Evolutionary conservation across 2,888 invertebrate genomes (phyloP), one percentile per base, ranked within the genome.

Genomic region (Beris chalybata): DNA sequence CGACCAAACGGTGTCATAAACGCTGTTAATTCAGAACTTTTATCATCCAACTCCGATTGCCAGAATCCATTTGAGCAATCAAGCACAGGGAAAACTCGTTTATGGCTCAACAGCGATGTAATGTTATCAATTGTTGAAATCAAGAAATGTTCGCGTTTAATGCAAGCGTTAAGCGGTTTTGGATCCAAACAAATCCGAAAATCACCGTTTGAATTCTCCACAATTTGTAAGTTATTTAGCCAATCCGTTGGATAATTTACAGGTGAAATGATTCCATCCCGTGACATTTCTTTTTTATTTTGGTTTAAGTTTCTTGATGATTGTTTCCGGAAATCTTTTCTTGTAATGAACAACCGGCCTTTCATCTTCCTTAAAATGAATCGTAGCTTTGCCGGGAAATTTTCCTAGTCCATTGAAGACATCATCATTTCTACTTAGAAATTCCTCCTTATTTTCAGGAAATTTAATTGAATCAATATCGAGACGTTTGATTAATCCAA

Each of bases 61-160:
- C 70, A 72, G 68, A 70, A 72, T 15, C 66, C 67, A 71, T 70
- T n/a, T n/a, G n/a, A n/a, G n/a, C n/a, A n/a, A n/a, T n/a, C n/a
- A n/a, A n/a, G n/a, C n/a, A n/a, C n/a, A 4, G 71, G 61, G 44
- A 70, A 72, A 13, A 67, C 13, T 11, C 43, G 12, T 65, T 68
- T 70, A 22, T 57, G 63, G 13, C 65, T 50, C 15, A 71, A 70
- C 7, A 56, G 38, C 12, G 67, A 44, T 7, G 58, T 69, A 4
- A 74, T 66, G 58, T 73, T 72, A 11, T 74, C 72, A 4, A 72
- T 58, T 15, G 74, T 73, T n/a, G n/a, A n/a, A n/a, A n/a, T n/a
- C n/a, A n/a, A n/a, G n/a, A n/a, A n/a, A n/a, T n/a, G n/a, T n/a
- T n/a, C n/a, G n/a, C n/a, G n/a, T n/a, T n/a, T n/a, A n/a, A n/a